Evolutionary conservation across 2,888 invertebrate genomes (phyloP).

Genomic region (Leptopterna dolabrata): DNA sequence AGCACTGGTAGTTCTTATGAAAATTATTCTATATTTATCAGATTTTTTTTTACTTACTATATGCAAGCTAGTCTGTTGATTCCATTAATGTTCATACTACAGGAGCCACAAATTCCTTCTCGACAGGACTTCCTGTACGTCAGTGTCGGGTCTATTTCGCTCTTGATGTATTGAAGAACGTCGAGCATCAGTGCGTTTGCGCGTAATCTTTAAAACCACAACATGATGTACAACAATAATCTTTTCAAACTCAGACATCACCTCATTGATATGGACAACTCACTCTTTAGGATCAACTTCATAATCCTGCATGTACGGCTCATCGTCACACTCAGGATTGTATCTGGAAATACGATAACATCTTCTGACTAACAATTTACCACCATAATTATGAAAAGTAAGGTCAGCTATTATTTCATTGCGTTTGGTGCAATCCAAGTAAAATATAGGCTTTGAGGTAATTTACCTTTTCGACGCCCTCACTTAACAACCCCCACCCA

Average conservation of each 20-base stretch:
- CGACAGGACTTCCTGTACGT: slow-evolving; percentile 96
- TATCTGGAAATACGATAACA: slow-evolving; percentile 35
- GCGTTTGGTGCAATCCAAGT: too few species aligned
- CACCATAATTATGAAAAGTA: too few species aligned
- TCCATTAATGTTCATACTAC: slow-evolving; percentile 98
- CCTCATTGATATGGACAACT: neutral
- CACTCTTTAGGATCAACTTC: slow-evolving; percentile 56
- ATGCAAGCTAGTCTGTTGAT: slow-evolving; percentile 95
- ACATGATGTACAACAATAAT: neutral
- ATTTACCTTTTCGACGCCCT: too few species aligned
- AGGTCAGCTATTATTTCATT: too few species aligned
- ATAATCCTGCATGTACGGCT: slow-evolving; percentile 58
- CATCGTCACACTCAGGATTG: slow-evolving; percentile 54
- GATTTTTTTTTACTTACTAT: slow-evolving; percentile 67
- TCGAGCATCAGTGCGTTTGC: slow-evolving; percentile 83
- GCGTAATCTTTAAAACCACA: neutral
- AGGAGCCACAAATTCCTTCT: slow-evolving; percentile 98
- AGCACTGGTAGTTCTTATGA: too few species aligned
- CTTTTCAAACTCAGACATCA: neutral
- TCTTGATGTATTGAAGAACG: slow-evolving; percentile 95
- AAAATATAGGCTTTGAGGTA: too few species aligned
- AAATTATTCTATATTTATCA: neutral
- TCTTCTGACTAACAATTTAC: neutral
- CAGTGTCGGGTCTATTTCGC: slow-evolving; percentile 93
- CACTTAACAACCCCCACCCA: too few species aligned